Percentiles rank a stretch among this genome's conserved stretches.
phyloP scores from a whole-genome alignment of 2,113 vertebrate species.

The Gobio gobio region DNA sequence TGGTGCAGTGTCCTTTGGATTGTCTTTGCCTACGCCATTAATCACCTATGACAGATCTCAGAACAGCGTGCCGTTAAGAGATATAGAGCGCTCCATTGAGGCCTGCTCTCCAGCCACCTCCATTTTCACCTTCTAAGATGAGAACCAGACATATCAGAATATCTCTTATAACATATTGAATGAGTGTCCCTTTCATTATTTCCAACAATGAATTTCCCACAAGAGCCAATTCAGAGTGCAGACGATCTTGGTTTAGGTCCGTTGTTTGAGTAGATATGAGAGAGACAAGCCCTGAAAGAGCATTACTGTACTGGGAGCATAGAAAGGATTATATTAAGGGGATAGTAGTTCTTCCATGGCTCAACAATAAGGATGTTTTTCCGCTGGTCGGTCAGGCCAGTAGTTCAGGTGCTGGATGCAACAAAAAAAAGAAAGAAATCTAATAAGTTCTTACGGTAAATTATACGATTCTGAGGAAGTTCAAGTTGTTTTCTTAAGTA shows the following conservation, averaged over 20 bases:
- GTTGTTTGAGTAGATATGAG: constrained; percentile 23
- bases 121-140: constrained; percentile 10
- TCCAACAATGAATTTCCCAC: neutral
- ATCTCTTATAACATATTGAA: neutral
- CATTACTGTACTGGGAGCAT: constrained; percentile 26
- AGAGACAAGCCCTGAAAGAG: constrained; percentile 11
- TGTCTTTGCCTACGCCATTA: constrained; percentile 33
- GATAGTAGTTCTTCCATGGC: neutral
- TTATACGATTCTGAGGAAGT: neutral
- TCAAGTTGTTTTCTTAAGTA: neutral
- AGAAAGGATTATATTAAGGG: neutral
- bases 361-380: neutral
- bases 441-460: neutral
- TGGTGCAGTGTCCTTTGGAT: neutral
- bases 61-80: neutral
- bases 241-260: neutral
- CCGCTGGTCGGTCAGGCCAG: neutral
- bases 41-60: constrained; percentile 31
- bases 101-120: neutral
- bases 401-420: neutral
- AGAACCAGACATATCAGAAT: neutral
- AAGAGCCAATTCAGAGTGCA: constrained; percentile 14
- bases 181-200: constrained; percentile 21
- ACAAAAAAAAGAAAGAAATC: too few species aligned
- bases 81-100: neutral